Percentiles rank a stretch among this genome's conserved stretches.
phyloP scores from a whole-genome alignment of 2,797 vertebrate species.

The Melanogrammus aeglefinus region DNA sequence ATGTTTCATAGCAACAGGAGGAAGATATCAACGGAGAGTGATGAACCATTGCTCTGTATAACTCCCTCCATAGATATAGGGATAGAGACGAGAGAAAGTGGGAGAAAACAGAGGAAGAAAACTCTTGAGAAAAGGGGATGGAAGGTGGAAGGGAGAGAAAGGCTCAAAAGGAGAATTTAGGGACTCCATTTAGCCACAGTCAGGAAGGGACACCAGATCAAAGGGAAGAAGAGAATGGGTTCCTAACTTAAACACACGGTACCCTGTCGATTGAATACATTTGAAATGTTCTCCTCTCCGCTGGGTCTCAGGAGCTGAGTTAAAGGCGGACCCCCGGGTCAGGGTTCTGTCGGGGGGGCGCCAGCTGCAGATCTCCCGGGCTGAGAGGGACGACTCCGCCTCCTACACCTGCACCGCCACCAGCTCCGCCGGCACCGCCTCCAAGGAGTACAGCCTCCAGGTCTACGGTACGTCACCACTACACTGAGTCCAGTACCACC shows the following conservation, averaged over 20 bases:
- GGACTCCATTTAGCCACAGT: not conserved
- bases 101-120: not conserved
- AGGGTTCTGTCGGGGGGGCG: constrained; percentile 88
- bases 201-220: not conserved
- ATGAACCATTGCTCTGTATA: no score
- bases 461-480: constrained; percentile 82
- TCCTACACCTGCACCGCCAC: constrained; percentile 86
- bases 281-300: not conserved
- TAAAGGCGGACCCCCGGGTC: constrained; percentile 74
- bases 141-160: no score
- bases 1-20: not conserved
- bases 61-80: not conserved
- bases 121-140: not conserved
- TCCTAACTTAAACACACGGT: not conserved
- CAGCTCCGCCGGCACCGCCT: constrained; percentile 78
- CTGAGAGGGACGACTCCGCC: constrained; percentile 80
- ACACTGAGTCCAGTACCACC: not conserved
- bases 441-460: constrained; percentile 86
- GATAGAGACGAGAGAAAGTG: not conserved
- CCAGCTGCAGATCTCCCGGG: constrained; percentile 84
- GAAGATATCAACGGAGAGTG: not conserved
- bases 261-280: not conserved
- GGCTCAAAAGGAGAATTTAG: not conserved
- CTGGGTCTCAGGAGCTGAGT: constrained; percentile 70
- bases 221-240: not conserved